Conservation (phyloP, 1,140 invertebrate genomes). For the Papilio polyxenes region DNA sequence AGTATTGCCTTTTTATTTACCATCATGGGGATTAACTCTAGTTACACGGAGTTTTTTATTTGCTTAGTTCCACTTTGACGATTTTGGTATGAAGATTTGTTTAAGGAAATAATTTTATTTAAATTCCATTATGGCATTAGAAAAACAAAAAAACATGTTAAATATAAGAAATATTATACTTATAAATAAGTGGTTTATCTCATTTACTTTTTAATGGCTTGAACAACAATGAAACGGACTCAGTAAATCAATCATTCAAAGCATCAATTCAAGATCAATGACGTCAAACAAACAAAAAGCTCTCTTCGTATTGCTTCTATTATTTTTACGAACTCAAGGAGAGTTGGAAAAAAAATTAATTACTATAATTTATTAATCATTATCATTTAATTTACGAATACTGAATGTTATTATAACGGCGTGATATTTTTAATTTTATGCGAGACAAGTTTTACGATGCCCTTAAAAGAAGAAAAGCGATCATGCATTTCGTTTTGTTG, state of each 20-base stretch:
- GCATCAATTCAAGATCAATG: too few relatives aligned
- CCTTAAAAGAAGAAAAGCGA: not conserved
- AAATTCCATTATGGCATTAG: not conserved
- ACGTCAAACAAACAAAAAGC: too few relatives aligned
- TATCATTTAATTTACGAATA: not conserved
- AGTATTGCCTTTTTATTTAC: conserved; percentile 48
- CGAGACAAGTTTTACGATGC: not conserved
- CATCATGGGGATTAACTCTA: conserved; percentile 41
- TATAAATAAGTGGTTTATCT: too few relatives aligned
- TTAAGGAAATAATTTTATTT: not conserved
- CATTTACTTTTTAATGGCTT: too few relatives aligned
- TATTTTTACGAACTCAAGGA: too few relatives aligned
- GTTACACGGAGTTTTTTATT: conserved; percentile 20
- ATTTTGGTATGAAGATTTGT: not conserved
- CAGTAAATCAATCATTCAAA: too few relatives aligned
- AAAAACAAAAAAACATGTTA: not conserved
- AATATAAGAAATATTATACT: not conserved
- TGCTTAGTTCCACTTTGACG: not conserved
- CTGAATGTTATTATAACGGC: not conserved
- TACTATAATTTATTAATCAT: too few relatives aligned
- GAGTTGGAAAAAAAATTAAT: too few relatives aligned
- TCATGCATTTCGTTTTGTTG: not conserved
- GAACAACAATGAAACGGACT: too few relatives aligned
- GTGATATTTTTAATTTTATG: conserved; percentile 8
- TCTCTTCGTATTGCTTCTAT: too few relatives aligned